A percentile compares a stretch with the other conserved stretches of the same genome.
These are phyloP conservation scores for Manis javanica DNA, from an alignment of 2,797 vertebrate genomes.

Conservation along the genomic window DNA sequence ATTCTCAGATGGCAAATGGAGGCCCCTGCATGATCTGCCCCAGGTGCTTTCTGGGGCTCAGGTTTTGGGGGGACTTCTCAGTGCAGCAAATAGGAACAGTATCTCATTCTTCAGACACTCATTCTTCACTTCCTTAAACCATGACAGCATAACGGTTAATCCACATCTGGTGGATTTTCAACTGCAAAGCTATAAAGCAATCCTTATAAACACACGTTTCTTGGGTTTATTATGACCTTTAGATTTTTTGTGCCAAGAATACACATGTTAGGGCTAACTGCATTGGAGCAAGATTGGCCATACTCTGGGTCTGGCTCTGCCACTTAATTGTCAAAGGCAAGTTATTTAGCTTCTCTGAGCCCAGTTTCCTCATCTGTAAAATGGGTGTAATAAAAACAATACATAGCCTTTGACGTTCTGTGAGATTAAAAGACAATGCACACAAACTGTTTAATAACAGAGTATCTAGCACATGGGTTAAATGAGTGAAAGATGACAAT, in stretches of 20 bases:
- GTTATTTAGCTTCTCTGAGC: not conserved
- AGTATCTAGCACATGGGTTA: not conserved
- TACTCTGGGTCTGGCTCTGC: not conserved
- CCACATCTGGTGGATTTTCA: too few relatives aligned
- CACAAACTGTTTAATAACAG: not conserved
- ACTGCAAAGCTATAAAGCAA: not conserved
- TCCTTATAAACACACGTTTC: not conserved
- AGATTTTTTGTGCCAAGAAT: slow-evolving; percentile 38
- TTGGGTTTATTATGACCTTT: not conserved
- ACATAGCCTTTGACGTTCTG: not conserved
- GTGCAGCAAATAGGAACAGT: not conserved
- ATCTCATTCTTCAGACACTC: not conserved
- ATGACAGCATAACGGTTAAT: not conserved
- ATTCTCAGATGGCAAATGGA: not conserved
- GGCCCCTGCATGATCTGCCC: too few relatives aligned
- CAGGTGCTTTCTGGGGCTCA: not conserved
- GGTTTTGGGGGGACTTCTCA: not conserved
- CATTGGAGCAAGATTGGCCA: not conserved
- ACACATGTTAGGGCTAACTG: not conserved
- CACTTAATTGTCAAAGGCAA: not conserved
- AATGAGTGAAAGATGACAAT: not conserved
- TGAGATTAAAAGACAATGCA: not conserved
- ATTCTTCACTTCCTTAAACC: not conserved
- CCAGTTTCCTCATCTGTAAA: not conserved
- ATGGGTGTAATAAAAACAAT: not conserved